Evolutionary conservation across 1,140 invertebrate species (phyloP), one percentile per base, ranked within the genome.

Genomic region (Cherax quadricarinatus): DNA sequence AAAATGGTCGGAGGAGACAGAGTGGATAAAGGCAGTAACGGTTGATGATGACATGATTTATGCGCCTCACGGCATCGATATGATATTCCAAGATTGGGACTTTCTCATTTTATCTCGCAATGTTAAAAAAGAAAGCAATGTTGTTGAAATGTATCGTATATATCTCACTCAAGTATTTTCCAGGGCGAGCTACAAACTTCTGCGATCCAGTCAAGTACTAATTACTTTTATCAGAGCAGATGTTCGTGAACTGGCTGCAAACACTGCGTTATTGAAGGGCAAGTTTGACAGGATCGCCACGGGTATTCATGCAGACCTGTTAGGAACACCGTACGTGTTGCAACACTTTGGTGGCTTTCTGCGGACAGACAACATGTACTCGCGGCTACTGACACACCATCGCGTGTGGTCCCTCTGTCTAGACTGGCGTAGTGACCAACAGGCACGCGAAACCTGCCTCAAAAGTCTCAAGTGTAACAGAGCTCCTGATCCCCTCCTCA

Each of bases 1-100:
- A n/a, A 75, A 84, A 51, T 82, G 91, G 79, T 75, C 80, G 6
- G 86, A 88, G 53, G 91, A 92, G 86, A 86, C 78, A 18, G 91
- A 92, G n/a, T 92, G 91, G 91, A 70, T 83, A 10, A 83, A 82
- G 18, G 84, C 78, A 18, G 91, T 83, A 18, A 48, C 60, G 3
- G 18, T 53, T 1, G 91, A 92, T 0, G 91, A 92, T n/a, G 86
- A 92, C 66, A 92, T 92, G 91, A 51, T 92, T 5, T 92, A 92
- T 24, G 91, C 91, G 12, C 91, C 91, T 57, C 91, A 92, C 78
- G 91, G 91, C n/a, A 92, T 92, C 60, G 91, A 92, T 62, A 88
- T 92, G 66, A 73, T 92, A 4, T 92, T 92, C 62, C 91, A 92
- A 51, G 91, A 92, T 49, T 92, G 91, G 91, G 91, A 92, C 24